phyloP scores from a whole-genome alignment of 2,797 vertebrate species.

The Linurgus olivaceus region DNA sequence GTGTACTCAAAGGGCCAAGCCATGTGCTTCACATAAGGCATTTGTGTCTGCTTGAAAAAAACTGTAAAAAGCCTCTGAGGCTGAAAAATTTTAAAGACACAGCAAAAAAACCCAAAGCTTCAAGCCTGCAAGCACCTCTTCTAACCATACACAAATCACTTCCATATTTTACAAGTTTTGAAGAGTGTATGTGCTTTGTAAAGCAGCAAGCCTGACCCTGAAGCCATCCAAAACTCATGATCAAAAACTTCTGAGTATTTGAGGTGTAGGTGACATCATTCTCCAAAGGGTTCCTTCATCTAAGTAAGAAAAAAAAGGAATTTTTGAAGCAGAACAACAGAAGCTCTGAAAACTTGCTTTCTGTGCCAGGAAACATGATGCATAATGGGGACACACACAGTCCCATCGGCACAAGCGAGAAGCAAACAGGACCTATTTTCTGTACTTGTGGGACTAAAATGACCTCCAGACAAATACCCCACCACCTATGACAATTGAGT shows the following conservation, averaged over 20 bases:
- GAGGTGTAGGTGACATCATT: background rate
- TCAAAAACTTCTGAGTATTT: conserved; percentile 36
- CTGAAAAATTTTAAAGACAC: background rate
- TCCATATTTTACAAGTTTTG: conserved; percentile 36
- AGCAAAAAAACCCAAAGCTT: background rate
- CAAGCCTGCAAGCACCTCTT: background rate
- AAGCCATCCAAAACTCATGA: conserved; percentile 37
- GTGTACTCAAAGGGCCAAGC: background rate
- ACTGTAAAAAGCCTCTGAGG: background rate
- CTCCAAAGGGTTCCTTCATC: conserved; percentile 30
- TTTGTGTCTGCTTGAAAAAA: background rate
- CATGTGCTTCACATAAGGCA: background rate
- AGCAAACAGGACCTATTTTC: background rate
- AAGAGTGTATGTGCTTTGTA: background rate
- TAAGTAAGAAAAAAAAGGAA: background rate
- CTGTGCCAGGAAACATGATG: background rate
- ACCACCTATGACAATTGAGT: background rate
- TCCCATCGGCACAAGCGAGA: background rate
- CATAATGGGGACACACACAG: background rate
- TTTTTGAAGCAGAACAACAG: conserved; percentile 28
- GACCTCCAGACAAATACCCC: background rate
- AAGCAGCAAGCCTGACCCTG: conserved; percentile 14
- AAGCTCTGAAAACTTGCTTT: background rate
- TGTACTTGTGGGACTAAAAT: background rate
- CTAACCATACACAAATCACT: background rate